Percentiles rank a stretch among this genome's conserved stretches.
Evolutionary conservation across 1,140 invertebrate genomes (phyloP).

Genomic region (Pseudomyrmex gracilis): DNA sequence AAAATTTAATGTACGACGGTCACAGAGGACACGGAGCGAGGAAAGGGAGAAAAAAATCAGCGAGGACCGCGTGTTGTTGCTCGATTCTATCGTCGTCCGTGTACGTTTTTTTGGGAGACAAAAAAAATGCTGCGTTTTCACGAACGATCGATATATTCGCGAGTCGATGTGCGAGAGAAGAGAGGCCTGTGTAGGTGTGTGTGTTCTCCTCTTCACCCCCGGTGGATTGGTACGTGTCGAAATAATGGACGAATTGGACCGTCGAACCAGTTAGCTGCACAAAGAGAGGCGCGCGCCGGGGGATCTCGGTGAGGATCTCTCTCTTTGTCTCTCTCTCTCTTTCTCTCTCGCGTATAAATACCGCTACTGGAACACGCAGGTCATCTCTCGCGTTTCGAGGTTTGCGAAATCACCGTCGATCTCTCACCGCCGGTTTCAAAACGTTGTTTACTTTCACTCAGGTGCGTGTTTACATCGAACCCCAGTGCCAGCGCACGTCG

Average conservation of each 20-base stretch:
- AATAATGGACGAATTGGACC: background rate
- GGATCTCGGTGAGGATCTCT: too few species aligned
- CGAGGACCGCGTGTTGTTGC: background rate
- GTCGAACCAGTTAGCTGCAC: background rate
- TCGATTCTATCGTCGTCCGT: background rate
- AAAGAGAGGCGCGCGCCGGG: background rate
- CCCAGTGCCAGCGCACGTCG: background rate
- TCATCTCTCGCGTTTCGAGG: background rate
- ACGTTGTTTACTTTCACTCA: constrained; percentile 17
- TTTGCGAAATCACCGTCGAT: background rate
- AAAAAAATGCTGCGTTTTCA: background rate
- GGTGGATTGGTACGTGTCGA: background rate
- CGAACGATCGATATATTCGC: constrained; percentile 9
- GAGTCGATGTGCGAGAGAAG: too few species aligned
- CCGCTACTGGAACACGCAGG: background rate
- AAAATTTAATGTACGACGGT: too few species aligned
- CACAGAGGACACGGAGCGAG: background rate
- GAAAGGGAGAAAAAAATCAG: background rate
- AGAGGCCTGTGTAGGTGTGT: background rate
- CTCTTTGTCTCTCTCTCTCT: too few species aligned
- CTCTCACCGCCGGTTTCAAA: background rate
- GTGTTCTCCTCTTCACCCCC: background rate
- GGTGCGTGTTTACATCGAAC: constrained; percentile 11
- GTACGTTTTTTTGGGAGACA: background rate
- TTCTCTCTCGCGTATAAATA: too few species aligned